phyloP scores from a whole-genome alignment of 1,140 invertebrate species.

The Penaeus japonicus region DNA sequence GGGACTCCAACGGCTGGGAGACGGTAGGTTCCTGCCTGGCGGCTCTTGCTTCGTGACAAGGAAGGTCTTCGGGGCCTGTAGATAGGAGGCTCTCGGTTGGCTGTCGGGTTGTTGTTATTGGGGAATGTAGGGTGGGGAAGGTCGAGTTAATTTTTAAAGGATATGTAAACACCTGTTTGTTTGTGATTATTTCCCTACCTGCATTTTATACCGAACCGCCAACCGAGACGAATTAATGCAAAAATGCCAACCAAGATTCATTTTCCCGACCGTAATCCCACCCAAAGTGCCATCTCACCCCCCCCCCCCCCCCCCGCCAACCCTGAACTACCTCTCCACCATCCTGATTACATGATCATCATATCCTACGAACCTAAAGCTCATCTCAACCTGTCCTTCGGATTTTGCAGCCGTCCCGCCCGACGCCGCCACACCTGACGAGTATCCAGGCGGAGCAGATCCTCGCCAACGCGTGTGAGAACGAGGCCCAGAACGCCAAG shows the following conservation, averaged over 20 bases:
- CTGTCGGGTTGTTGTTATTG: too few relatives aligned
- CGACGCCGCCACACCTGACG: constrained; percentile 94
- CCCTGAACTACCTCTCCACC: not conserved
- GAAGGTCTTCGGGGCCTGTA: not conserved
- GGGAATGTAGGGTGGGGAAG: too few relatives aligned
- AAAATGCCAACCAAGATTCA: too few relatives aligned
- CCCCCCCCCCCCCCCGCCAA: not conserved
- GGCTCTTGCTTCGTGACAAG: too few relatives aligned
- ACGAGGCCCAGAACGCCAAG: constrained; percentile 95
- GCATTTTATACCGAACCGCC: too few relatives aligned
- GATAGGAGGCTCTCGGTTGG: too few relatives aligned
- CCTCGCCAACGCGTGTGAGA: constrained; percentile 93
- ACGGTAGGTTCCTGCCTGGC: constrained; percentile 36
- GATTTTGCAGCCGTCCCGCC: constrained; percentile 74
- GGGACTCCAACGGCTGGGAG: constrained; percentile 70
- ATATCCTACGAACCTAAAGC: constrained; percentile 25
- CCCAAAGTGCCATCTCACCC: not conserved
- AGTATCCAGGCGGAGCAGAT: constrained; percentile 96
- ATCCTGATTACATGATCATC: not conserved
- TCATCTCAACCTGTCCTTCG: not conserved
- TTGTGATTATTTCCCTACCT: too few relatives aligned
- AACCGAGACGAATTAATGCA: too few relatives aligned
- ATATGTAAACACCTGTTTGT: too few relatives aligned
- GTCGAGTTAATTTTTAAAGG: too few relatives aligned
- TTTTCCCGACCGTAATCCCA: too few relatives aligned